phyloP scores from a whole-genome alignment of 53 echinoderm and acorn worm species.

The Pentamera pediparva region DNA sequence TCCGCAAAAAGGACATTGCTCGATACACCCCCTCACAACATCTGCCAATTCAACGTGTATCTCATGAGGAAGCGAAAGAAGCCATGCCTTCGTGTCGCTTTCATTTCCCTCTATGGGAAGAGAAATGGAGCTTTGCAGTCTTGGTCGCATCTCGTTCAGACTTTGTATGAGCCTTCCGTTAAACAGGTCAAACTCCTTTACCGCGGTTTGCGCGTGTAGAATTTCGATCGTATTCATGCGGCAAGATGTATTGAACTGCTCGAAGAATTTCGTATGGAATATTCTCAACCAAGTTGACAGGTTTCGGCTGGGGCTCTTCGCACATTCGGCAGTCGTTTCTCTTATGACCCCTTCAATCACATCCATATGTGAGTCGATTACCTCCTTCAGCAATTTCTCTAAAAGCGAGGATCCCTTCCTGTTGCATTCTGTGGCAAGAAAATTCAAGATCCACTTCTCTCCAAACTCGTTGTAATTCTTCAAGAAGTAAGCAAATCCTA shows the following conservation, averaged over 20 bases:
- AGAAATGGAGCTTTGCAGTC: no score
- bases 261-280: no score
- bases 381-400: neutral
- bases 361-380: neutral
- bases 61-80: neutral
- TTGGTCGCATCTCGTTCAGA: no score
- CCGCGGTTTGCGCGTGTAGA: no score
- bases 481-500: conserved; percentile 1
- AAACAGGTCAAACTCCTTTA: no score
- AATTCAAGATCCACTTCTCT: conserved; percentile 20
- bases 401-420: neutral
- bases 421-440: conserved; percentile 15
- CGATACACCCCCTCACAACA: neutral
- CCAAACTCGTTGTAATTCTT: neutral
- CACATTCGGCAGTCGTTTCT: neutral
- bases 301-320: no score
- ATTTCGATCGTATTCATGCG: no score
- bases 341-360: neutral
- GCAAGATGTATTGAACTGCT: no score
- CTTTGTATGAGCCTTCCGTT: no score
- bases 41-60: conserved; percentile 7
- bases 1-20: conserved; percentile 14
- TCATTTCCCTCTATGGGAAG: neutral
- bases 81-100: conserved; percentile 8
- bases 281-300: no score